Evolutionary conservation across 2,888 invertebrate genomes (phyloP).

Genomic region (Polyommatus iphigenia): DNA sequence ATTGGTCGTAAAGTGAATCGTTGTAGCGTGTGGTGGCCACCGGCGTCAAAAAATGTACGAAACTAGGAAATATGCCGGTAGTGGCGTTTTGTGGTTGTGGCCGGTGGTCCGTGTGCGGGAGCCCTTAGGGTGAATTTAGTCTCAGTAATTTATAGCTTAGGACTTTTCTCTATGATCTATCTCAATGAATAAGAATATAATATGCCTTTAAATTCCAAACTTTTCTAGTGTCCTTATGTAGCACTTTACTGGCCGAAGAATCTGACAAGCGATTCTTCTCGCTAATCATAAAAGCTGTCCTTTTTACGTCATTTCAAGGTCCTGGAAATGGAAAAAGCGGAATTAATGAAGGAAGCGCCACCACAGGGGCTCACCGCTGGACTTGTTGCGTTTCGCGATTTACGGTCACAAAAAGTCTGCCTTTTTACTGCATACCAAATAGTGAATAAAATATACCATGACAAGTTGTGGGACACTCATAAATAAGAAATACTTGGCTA

Average conservation of each 20-base stretch:
- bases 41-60: too few species aligned
- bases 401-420: constrained; percentile 10
- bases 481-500: constrained; percentile 1
- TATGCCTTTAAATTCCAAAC: not conserved
- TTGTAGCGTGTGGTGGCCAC: too few species aligned
- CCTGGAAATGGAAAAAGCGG: constrained; percentile 25
- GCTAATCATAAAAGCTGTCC: constrained; percentile 3
- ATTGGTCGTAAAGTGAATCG: too few species aligned
- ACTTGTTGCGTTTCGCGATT: constrained; percentile 1
- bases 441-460: not conserved
- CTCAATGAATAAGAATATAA: not conserved
- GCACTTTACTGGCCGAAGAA: not conserved
- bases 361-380: constrained; percentile 24
- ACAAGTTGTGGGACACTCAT: not conserved
- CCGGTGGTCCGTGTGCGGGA: too few species aligned
- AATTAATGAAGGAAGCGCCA: constrained; percentile 26
- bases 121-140: too few species aligned
- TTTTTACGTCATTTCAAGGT: constrained; percentile 13
- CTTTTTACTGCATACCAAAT: constrained; percentile 19
- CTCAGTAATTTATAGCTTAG: too few species aligned
- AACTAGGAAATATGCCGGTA: too few species aligned
- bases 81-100: too few species aligned
- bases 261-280: not conserved
- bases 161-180: too few species aligned
- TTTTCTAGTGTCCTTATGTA: not conserved